Base-by-base conservation (phyloP, 2,888 invertebrate genomes). In the Hirtodrosophila trivittata region DNA sequence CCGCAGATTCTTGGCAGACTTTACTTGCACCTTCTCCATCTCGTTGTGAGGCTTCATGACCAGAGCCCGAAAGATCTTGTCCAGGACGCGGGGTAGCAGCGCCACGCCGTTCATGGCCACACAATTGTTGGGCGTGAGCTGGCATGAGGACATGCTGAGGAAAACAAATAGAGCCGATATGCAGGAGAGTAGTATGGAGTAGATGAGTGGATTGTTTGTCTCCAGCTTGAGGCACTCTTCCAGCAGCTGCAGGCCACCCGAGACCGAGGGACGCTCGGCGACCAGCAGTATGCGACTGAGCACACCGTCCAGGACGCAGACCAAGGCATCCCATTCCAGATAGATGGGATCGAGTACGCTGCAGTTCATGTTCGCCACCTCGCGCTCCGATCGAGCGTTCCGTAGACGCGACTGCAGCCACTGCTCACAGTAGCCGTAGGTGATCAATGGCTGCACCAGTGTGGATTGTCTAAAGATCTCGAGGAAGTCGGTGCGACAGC, bases 101-200 rank as follows among this genome's bases (percentile, higher is more conserved):
- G 93, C 92, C 0, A 93, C 94, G 1, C 94, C 94, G 10, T 92
- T 94, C 91, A 93, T 93, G 3, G 93, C 93, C 68, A 93, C 92
- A 54, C 93, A 92, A 86, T 93, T 93, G 42, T 89, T 91, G 28
- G 89, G 73, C 0, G 94, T 94, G 66, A 95, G 93, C 83, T 95
- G 95, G 77, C 95, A 95, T 32, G 96, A 95, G 0, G 96, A 95
- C 93, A 96, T 95, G 86, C 95, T 96, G 14, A 98, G 93, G 91
- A 97, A 97, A 21, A 97, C 96, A 89, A 97, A 97, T 1, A 98
- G 92, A 0, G 97, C 96, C 1, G 97, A 98, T 72, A 98, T 95
- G 91, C 97, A 96, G 0, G 97, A 97, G n/a, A 98, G 91, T 54
- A 97, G 91, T 45, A 95, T 93, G 0, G 97, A 97, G 16, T 96